Conservation (phyloP, 30 jellyfish, hydroid and myxozoan genomes). For the Nemopilema nomurai region DNA sequence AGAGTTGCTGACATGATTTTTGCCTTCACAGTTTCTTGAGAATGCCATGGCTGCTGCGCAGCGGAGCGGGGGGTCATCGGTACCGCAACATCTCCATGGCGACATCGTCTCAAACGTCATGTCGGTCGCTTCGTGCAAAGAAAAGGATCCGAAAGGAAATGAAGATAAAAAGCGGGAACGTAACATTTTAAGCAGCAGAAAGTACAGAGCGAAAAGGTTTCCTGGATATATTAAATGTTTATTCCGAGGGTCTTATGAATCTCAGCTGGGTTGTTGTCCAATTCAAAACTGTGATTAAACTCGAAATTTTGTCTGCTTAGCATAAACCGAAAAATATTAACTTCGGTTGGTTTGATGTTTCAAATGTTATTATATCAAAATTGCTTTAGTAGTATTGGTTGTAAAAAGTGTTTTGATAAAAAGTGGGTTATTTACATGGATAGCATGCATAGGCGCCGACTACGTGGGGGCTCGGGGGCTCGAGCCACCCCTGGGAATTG, state of each 20-base stretch:
- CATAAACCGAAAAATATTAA: too few relatives aligned
- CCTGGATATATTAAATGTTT: neutral
- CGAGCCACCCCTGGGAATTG: too few relatives aligned
- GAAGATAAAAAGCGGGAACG: slow-evolving; percentile 40
- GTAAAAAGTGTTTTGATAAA: neutral
- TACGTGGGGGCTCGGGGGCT: too few relatives aligned
- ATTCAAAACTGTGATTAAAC: too few relatives aligned
- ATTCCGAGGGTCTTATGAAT: too few relatives aligned
- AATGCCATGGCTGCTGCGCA: slow-evolving; percentile 31
- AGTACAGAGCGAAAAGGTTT: slow-evolving; percentile 63
- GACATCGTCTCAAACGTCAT: neutral
- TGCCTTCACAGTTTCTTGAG: slow-evolving; percentile 8
- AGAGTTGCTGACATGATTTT: neutral
- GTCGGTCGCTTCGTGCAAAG: neutral
- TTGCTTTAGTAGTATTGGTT: too few relatives aligned
- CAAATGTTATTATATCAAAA: too few relatives aligned
- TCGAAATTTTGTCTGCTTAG: too few relatives aligned
- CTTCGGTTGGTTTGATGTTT: too few relatives aligned
- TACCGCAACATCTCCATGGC: neutral
- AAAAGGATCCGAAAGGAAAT: neutral
- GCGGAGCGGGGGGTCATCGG: neutral
- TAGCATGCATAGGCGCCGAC: too few relatives aligned
- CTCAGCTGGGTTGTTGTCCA: too few relatives aligned
- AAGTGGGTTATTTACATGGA: neutral
- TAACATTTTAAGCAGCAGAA: slow-evolving; percentile 62